Evolutionary conservation across 2,113 vertebrate species (phyloP), one percentile per base, ranked within the genome.

Genomic region (Marmota flaviventris): DNA sequence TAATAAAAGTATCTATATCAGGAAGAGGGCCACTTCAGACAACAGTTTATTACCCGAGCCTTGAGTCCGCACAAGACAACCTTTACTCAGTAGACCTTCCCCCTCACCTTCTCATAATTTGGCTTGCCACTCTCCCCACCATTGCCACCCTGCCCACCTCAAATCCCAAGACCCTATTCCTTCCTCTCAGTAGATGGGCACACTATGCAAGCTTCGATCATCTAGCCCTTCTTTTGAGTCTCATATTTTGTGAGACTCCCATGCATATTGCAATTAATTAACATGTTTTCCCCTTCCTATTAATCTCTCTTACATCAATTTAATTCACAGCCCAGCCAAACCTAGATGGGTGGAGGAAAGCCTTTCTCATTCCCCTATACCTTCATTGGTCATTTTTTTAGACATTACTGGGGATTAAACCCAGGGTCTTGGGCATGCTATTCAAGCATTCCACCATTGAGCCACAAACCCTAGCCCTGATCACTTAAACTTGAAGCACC

Each of bases 1-100:
- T 32, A 95, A 48, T 61, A 48, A 61, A 93, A 90, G 27, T 85
- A 90, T 95, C 34, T 88, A 22, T 83, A 51, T 72, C 45, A 85
- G 53, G 37, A 65, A 22, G 45, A 48, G 0, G 63, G 24, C 45
- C 85, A 42, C 11, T 84, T 29, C 25, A 45, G 70, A 90, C 53
- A 91, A 72, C 45, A 63, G 9, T 56, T 78, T 81, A 92, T 67
- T 79, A 81, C 24, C 85, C 18, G 27, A 85, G 18, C 83, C 3
- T 58, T 29, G 29, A 61, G 78, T 65, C 56, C 76, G 24, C 34
- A 37, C 8, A 92, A 86, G 27, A 45, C 20, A 86, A 72, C 8
- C 32, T 85, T 77, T 69, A 81, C 12, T 77, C 58, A 32, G 18
- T 16, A 37, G 42, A 69, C 16, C 27, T 86, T 9, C 8, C 34